Base-by-base conservation (phyloP, 2,797 vertebrate genomes). In the Coccyzus lansbergi region DNA sequence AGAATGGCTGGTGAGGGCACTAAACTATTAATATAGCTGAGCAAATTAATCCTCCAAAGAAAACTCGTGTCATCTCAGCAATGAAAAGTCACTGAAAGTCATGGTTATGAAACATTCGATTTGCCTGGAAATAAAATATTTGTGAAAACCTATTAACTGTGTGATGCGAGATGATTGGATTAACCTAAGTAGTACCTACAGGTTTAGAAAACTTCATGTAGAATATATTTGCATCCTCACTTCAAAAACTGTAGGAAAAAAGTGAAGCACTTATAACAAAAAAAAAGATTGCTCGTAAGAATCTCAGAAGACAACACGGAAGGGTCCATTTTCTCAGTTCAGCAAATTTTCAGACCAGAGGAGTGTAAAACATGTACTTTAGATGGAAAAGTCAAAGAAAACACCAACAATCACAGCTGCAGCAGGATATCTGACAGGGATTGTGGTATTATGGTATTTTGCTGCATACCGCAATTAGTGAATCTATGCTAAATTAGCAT, bases 11-110 rank as follows among this genome's bases (percentile, higher is more conserved):
- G 36, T 92, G 94, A 96, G 86, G 46, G 60, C 90, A 95, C 64
- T 72, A 46, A 94, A 84, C 90, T 94, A 94, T 93, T 95, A 95
- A 95, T 94, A 94, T 8, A 84, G 36, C 15, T 49, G 29, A 56
- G 84, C 36, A 74, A 70, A 95, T 88, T 82, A 84, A 70, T 76
- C 71, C 81, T 84, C 52, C 60, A 88, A 80, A 88, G 81, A 84
- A 94, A 92, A 84, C 49, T 79, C 33, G 15, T 26, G 52, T 60
- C 52, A 55, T 33, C 58, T 74, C 56, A 82, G 40, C 40, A 80
- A 53, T 4, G 4, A 74, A 86, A 94, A 74, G 26, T 67, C 64
- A 74, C 40, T 46, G 55, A 76, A 90, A 93, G 64, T 48, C 40
- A 31, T 31, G 3, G 74, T 68, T 78, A 77, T 17, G n/a, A 87